These are phyloP conservation scores for Anticlea derivata DNA, from an alignment of 2,888 invertebrate genomes.

Conservation along the genomic window DNA sequence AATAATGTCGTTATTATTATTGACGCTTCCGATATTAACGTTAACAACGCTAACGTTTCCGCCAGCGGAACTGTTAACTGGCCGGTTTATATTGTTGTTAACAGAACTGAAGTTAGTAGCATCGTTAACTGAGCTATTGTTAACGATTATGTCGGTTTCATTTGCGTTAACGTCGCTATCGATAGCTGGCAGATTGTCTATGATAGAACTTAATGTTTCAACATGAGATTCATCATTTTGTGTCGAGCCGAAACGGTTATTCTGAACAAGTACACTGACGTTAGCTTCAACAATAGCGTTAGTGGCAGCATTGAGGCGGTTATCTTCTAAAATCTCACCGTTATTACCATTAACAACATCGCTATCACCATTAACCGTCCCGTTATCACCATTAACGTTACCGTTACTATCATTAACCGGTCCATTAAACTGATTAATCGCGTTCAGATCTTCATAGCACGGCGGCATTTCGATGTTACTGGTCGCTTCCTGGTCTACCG, in stretches of 20 bases:
- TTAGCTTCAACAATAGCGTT: constrained; percentile 28
- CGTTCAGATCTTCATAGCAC: constrained; percentile 63
- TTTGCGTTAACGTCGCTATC: constrained; percentile 73
- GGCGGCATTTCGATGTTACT: constrained; percentile 73
- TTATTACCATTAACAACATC: constrained; percentile 19
- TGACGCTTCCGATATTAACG: background rate
- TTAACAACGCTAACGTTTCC: constrained; percentile 5
- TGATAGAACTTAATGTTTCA: constrained; percentile 58
- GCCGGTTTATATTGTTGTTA: background rate
- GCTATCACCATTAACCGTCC: background rate
- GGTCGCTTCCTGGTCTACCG: constrained; percentile 59
- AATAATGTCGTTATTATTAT: constrained; percentile 15
- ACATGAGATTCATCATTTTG: constrained; percentile 34
- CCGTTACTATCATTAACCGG: background rate
- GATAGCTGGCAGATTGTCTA: constrained; percentile 71
- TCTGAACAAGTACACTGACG: constrained; percentile 14
- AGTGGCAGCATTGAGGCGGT: constrained; percentile 28
- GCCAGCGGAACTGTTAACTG: background rate
- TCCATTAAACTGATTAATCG: constrained; percentile 11
- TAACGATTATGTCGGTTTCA: constrained; percentile 38
- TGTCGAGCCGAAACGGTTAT: background rate
- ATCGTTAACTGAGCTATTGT: constrained; percentile 10
- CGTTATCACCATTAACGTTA: constrained; percentile 16
- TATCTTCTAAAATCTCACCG: background rate
- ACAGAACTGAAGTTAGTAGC: constrained; percentile 1